Base-by-base conservation (phyloP, 2,888 invertebrate species). In the Drosophila ustulata region DNA sequence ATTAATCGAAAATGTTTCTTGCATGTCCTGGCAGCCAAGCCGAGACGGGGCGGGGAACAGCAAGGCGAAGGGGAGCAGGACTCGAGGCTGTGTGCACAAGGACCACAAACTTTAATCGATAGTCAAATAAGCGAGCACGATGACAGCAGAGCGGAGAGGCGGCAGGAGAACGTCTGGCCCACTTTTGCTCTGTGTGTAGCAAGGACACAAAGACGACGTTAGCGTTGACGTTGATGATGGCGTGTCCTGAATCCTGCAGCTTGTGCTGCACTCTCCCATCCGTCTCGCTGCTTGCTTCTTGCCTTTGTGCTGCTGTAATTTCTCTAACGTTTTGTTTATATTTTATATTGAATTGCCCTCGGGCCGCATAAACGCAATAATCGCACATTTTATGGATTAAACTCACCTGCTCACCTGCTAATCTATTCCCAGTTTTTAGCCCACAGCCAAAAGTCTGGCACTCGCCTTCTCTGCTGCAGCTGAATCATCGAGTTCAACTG, bases 341-440 rank as follows among this genome's bases (percentile, higher is more conserved):
- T 83, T 87, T 84, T 84, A 87, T 84, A 81, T 87, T 56, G 78
- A 77, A 87, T 79, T 72, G 66, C 75, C 88, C 78, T 71, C 58
- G 71, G 81, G 87, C 80, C 75, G 82, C 89, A 85, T 89, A 89
- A 86, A 89, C 85, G 89, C 82, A 85, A 85, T 89, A 88, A 88
- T 89, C 90, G 85, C 85, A 89, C 81, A 88, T 89, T 89, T 88
- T 89, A 86, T 87, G 88, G 88, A 88, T 88, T 88, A 88, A 88
- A 89, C 82, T 88, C 88, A 89, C 88, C 89, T 89, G 88, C 67
- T 70, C 66, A 47, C 59, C 73, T 76, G 84, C 78, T 88, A 88
- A 88, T 89, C 89, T 89, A 84, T 78, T 65, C 63, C 62, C 67
- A 67, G 74, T 78, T 18, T 78, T 18, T 62, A 37, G 63, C 70